Evolutionary conservation across 2,113 vertebrate genomes (phyloP).

Genomic region (Nibea albiflora): DNA sequence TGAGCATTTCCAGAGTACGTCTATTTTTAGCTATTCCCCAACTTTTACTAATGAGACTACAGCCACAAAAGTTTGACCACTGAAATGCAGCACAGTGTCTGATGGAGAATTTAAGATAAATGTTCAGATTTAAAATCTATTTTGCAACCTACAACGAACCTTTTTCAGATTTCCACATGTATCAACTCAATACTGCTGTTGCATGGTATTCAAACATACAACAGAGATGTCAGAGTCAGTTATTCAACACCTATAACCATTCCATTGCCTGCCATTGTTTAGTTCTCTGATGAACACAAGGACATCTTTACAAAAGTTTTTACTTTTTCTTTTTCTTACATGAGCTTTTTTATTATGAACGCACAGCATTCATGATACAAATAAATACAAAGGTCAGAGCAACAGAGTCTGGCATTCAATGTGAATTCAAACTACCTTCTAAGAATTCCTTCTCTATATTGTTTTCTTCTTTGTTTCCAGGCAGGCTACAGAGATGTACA

Average conservation of each 20-base stretch:
- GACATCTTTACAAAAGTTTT: no score
- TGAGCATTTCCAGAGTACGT: no score
- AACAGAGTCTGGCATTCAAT: background rate
- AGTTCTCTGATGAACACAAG: no score
- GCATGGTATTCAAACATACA: no score
- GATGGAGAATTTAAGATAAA: background rate
- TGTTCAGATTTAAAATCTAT: background rate
- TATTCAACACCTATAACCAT: no score
- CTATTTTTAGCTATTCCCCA: background rate
- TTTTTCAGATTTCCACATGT: background rate
- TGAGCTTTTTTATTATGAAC: no score
- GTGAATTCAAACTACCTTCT: background rate
- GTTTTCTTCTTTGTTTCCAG: background rate
- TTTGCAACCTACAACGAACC: background rate
- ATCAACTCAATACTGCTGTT: no score
- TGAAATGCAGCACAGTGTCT: background rate
- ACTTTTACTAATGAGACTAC: background rate
- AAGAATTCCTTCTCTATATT: no score
- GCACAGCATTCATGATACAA: no score
- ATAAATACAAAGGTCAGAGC: background rate
- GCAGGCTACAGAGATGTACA: background rate
- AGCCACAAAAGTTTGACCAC: background rate
- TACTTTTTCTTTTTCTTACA: no score
- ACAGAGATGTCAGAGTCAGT: no score
- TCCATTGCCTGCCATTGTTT: no score